Conservation (phyloP, 2,113 vertebrate species). For the Malurus alboscapulatus region DNA sequence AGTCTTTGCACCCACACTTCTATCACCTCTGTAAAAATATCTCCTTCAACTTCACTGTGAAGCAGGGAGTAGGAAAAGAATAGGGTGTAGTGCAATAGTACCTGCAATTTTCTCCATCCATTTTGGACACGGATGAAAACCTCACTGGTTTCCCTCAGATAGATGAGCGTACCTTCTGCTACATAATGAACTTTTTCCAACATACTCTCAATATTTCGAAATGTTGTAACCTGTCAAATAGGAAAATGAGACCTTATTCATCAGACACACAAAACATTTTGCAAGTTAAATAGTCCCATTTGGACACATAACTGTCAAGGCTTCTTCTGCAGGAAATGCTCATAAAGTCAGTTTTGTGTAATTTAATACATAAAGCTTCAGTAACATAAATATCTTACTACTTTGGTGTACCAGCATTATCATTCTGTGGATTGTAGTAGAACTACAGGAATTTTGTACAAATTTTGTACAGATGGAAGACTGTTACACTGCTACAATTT, state of each 20-base stretch:
- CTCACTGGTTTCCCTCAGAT: slow-evolving; percentile 79
- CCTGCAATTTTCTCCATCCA: slow-evolving; percentile 95
- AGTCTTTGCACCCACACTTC: not conserved
- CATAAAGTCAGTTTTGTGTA: not conserved
- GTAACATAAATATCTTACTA: not conserved
- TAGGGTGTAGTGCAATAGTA: slow-evolving; percentile 8
- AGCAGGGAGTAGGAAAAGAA: not conserved
- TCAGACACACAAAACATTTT: not conserved
- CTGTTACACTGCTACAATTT: not conserved
- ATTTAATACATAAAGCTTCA: not conserved
- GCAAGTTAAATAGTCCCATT: not conserved
- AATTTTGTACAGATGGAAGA: not conserved
- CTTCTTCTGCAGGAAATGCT: not conserved
- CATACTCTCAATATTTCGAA: slow-evolving; percentile 80
- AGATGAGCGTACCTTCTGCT: slow-evolving; percentile 83
- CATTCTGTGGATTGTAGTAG: not conserved
- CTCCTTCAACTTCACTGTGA: not conserved
- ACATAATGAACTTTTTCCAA: slow-evolving; percentile 79
- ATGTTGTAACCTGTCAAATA: slow-evolving; percentile 76
- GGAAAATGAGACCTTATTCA: not conserved
- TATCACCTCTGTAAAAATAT: not conserved
- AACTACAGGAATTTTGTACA: not conserved
- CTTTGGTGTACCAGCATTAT: not conserved
- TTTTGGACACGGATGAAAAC: slow-evolving; percentile 87
- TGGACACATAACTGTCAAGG: not conserved